phyloP scores from a whole-genome alignment of 2,113 vertebrate species.

The Phalacrocorax brasilianus region DNA sequence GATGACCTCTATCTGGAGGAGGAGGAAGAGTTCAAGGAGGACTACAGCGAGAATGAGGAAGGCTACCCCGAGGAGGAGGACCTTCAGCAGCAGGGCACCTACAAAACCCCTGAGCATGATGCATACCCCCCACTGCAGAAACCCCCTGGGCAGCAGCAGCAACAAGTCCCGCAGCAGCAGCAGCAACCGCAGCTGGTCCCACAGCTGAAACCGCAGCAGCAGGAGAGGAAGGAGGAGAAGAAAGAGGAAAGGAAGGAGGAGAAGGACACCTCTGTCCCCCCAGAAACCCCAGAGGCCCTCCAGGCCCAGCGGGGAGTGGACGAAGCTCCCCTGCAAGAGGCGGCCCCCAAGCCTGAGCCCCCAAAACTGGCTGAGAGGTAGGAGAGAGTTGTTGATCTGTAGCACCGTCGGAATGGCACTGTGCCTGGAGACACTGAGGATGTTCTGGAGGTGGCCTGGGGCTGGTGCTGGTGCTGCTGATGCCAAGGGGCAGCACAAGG shows the following conservation, averaged over 20 bases:
- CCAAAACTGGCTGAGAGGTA: slow-evolving; percentile 67
- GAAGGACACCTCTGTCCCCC: background rate
- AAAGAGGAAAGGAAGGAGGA: slow-evolving; percentile 41
- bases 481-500: too few species aligned
- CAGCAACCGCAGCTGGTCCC: background rate
- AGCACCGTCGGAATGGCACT: too few species aligned
- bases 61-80: slow-evolving; percentile 71
- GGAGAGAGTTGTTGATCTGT: background rate
- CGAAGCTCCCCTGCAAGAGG: slow-evolving; percentile 8
- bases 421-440: too few species aligned
- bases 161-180: too few species aligned
- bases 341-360: slow-evolving; percentile 34
- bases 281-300: background rate
- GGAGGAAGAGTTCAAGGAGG: slow-evolving; percentile 84
- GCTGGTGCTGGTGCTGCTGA: too few species aligned
- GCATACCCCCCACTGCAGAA: too few species aligned
- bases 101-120: too few species aligned
- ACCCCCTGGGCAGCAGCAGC: too few species aligned
- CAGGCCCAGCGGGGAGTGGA: slow-evolving; percentile 17
- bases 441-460: too few species aligned
- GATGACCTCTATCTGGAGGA: slow-evolving; percentile 72
- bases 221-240: background rate
- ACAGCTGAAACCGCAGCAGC: slow-evolving; percentile 60
- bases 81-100: too few species aligned
- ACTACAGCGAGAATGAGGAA: slow-evolving; percentile 87